Percentiles rank a stretch among this genome's conserved stretches.
Conservation (phyloP, 1,140 invertebrate genomes). For the Eulimnadia texana region DNA sequence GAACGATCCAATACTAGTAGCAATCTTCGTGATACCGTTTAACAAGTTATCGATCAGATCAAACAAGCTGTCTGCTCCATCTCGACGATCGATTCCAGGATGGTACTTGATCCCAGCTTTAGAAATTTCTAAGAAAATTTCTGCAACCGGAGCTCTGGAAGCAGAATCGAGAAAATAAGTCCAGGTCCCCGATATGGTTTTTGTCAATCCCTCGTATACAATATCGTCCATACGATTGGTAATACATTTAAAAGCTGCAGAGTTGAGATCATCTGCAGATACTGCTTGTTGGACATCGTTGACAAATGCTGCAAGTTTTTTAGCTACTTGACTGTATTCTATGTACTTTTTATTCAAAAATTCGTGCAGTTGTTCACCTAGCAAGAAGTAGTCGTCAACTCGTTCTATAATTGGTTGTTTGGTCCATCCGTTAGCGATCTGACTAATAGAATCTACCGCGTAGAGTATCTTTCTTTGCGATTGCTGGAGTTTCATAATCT, state of each 20-base stretch:
- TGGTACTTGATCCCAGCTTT: background rate
- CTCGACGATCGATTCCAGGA: background rate
- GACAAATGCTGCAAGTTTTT: background rate
- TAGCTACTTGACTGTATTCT: slow-evolving; percentile 13
- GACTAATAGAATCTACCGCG: background rate
- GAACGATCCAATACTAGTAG: background rate
- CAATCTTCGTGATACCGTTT: background rate
- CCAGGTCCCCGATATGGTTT: slow-evolving; percentile 1
- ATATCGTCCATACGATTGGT: background rate
- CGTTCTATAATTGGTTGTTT: slow-evolving; percentile 3
- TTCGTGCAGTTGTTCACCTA: slow-evolving; percentile 1
- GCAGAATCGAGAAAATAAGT: background rate
- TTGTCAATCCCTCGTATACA: background rate
- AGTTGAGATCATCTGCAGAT: background rate
- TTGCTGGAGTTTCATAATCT: background rate
- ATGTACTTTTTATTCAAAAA: slow-evolving; percentile 14
- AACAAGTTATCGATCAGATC: background rate
- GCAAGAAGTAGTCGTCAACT: background rate
- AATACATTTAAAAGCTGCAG: background rate
- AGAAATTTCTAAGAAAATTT: background rate
- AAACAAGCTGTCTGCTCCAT: background rate
- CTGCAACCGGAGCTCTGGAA: background rate
- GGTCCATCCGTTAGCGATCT: background rate
- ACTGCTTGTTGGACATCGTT: background rate
- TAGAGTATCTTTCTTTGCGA: background rate